phyloP scores from a whole-genome alignment of 2,797 vertebrate genomes.

The Scleropages formosus region DNA sequence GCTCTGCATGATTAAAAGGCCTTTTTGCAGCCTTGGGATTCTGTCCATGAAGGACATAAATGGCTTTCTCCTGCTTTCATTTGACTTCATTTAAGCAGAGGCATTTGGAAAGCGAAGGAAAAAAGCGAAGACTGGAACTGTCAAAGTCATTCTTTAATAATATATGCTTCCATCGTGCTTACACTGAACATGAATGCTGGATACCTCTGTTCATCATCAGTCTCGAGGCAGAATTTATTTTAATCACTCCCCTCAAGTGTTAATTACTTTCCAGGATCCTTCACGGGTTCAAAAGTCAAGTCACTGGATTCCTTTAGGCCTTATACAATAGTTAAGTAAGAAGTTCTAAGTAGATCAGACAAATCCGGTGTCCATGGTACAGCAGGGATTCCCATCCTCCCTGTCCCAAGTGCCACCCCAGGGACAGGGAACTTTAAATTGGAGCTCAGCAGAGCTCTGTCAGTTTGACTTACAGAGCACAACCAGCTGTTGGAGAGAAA shows the following conservation, averaged over 20 bases:
- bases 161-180: conserved; percentile 1
- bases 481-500: conserved; percentile 16
- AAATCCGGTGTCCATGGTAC: conserved; percentile 13
- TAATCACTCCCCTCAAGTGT: conserved; percentile 34
- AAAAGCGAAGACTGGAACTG: background rate
- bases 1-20: conserved; percentile 17
- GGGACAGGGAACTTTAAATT: background rate
- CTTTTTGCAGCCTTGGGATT: background rate
- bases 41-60: background rate
- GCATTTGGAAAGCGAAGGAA: background rate
- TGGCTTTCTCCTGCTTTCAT: conserved; percentile 9
- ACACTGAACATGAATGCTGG: background rate
- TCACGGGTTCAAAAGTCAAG: conserved; percentile 16
- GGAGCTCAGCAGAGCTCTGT: background rate
- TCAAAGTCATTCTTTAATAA: background rate
- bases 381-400: conserved; percentile 24
- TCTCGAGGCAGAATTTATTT: conserved; percentile 24
- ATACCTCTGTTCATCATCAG: conserved; percentile 33
- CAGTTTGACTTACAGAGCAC: conserved; percentile 12
- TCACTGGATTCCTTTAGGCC: conserved; percentile 20
- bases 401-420: background rate
- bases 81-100: conserved; percentile 6
- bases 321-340: conserved; percentile 39
- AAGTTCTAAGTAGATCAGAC: conserved; percentile 25
- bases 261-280: conserved; percentile 37